Evolutionary conservation across 2,888 invertebrate genomes (phyloP).

Genomic region (Phania funesta): DNA sequence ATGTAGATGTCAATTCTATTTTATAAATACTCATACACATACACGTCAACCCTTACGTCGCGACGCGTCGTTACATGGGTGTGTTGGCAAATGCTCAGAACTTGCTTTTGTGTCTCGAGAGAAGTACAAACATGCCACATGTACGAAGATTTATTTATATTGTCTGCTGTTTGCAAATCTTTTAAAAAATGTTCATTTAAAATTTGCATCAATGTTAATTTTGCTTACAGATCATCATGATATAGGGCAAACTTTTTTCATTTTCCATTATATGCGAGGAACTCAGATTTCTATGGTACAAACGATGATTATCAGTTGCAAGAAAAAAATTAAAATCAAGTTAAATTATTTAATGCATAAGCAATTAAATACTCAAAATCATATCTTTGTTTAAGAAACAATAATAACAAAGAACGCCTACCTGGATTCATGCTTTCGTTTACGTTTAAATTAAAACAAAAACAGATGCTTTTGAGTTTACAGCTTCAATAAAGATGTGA

Average conservation of each 20-base stretch:
- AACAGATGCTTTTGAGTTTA: too few relatives aligned
- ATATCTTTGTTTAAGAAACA: too few relatives aligned
- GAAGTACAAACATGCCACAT: slow-evolving; percentile 13
- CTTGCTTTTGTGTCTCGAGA: slow-evolving; percentile 61
- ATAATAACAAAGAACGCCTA: neutral
- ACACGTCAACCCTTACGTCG: neutral
- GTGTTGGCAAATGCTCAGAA: slow-evolving; percentile 3
- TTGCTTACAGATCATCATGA: slow-evolving; percentile 56
- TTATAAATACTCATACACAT: neutral
- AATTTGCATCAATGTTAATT: slow-evolving; percentile 63
- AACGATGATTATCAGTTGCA: slow-evolving; percentile 53
- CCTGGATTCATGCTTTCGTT: neutral
- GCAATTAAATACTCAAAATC: slow-evolving; percentile 63
- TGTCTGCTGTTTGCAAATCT: slow-evolving; percentile 29
- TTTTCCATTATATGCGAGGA: slow-evolving; percentile 15
- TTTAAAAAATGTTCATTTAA: slow-evolving; percentile 57
- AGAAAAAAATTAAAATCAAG: slow-evolving; percentile 33
- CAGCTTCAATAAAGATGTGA: neutral
- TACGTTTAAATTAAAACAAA: neutral
- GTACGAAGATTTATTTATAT: too few relatives aligned
- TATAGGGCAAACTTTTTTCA: slow-evolving; percentile 51
- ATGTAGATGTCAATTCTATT: neutral
- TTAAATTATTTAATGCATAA: slow-evolving; percentile 60
- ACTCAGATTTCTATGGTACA: slow-evolving; percentile 15
- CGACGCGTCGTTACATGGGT: neutral